phyloP scores from a whole-genome alignment of 2,113 vertebrate genomes.

The Podarcis raffonei region DNA sequence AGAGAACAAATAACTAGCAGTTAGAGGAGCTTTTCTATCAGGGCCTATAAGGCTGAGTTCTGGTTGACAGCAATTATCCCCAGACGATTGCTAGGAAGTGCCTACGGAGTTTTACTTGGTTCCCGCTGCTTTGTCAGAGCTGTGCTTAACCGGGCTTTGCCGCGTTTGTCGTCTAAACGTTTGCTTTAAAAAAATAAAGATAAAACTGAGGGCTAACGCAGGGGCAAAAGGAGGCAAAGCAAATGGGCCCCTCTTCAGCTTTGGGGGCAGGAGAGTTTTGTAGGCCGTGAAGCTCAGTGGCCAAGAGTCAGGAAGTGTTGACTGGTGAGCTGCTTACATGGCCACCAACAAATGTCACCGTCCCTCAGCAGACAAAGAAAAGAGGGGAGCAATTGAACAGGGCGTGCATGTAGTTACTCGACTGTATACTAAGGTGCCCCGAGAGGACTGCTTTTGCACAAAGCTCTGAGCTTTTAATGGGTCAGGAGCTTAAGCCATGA shows the following conservation, averaged over 20 bases:
- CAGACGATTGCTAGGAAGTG: rapidly evolving
- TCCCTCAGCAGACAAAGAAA: background rate
- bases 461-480: constrained; percentile 38
- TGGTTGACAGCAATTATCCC: background rate
- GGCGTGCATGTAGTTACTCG: background rate
- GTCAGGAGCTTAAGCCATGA: constrained; percentile 40
- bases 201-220: background rate
- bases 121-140: constrained; percentile 2
- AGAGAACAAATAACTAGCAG: background rate
- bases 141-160: background rate
- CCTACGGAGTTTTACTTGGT: background rate
- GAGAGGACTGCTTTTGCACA: background rate
- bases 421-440: background rate
- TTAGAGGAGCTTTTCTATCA: constrained; percentile 18
- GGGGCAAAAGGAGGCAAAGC: background rate
- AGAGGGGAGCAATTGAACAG: background rate
- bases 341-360: constrained; percentile 6
- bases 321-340: background rate
- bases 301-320: background rate
- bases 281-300: background rate
- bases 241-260: background rate
- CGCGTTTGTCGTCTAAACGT: background rate
- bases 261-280: background rate
- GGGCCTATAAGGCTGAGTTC: background rate
- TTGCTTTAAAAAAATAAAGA: background rate